Percentiles rank a stretch among this genome's conserved stretches.
phyloP scores from a whole-genome alignment of 64 coral and sea anemone species.

The Cladopsammia gracilis region DNA sequence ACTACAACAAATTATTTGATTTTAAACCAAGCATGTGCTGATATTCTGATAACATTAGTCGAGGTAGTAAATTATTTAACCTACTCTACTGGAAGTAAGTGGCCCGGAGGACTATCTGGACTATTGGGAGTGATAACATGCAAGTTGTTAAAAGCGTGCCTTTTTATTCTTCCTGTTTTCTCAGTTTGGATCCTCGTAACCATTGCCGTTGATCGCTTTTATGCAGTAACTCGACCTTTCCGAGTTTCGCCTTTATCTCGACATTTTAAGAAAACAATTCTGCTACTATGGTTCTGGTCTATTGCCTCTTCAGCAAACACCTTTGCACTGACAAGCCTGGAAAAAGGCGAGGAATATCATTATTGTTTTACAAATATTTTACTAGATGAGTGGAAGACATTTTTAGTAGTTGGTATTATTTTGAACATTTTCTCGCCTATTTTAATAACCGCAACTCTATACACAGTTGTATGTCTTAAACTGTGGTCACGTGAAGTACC shows the following conservation, averaged over 20 bases:
- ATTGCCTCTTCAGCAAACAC: not conserved
- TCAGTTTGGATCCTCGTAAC: not conserved
- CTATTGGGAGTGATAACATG: not conserved
- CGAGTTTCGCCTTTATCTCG: not conserved
- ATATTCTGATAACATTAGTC: not conserved
- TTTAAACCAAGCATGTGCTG: conserved; percentile 6
- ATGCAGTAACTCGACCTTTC: conserved; percentile 1
- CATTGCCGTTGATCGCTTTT: conserved; percentile 4
- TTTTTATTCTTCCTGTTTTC: not conserved
- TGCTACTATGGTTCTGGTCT: not conserved
- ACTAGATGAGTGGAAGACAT: too few relatives aligned
- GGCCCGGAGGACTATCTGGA: not conserved
- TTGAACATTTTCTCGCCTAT: not conserved
- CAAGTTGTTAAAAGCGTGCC: not conserved
- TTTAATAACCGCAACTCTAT: not conserved
- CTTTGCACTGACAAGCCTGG: not conserved
- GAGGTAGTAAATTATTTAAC: not conserved
- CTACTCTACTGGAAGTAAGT: not conserved
- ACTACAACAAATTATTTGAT: conserved; percentile 24
- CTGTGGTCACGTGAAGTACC: conserved; percentile 15
- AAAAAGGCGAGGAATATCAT: too few relatives aligned
- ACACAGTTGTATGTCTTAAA: not conserved
- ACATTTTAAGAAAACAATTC: not conserved
- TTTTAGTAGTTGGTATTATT: too few relatives aligned
- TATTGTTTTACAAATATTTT: too few relatives aligned